These are phyloP conservation scores for Graptemys geographica DNA, from an alignment of 2,797 vertebrate genomes.

Conservation along the genomic window DNA sequence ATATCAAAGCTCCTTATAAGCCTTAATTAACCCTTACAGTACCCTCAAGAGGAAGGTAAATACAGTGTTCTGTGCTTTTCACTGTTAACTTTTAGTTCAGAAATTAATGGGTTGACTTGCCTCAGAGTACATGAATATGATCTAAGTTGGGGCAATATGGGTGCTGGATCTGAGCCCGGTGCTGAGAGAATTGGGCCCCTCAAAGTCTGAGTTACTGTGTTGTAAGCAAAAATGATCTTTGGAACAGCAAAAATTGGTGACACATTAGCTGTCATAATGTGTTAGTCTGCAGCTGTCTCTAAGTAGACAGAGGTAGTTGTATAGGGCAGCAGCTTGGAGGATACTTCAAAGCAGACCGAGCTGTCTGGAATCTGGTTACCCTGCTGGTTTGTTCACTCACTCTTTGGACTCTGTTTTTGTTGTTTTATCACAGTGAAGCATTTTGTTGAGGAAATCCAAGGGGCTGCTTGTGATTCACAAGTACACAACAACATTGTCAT, in stretches of 20 bases:
- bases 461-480: not conserved
- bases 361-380: not conserved
- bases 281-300: not conserved
- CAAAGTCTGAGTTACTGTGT: not conserved
- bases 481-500: not conserved
- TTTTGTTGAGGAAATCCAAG: not conserved
- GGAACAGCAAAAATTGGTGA: not conserved
- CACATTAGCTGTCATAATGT: not conserved
- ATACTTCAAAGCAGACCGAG: not conserved
- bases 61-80: fast-evolving
- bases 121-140: not conserved
- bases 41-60: not conserved
- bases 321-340: not conserved
- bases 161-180: not conserved
- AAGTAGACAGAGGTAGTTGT: not conserved
- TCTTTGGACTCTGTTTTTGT: not conserved
- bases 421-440: not conserved
- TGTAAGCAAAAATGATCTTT: not conserved
- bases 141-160: no score
- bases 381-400: not conserved
- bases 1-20: not conserved
- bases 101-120: not conserved
- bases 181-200: no score
- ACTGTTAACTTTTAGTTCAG: not conserved
- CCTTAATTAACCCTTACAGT: not conserved